Base-by-base conservation (phyloP, 2,888 invertebrate species). In the Pogonocherus hispidulus region DNA sequence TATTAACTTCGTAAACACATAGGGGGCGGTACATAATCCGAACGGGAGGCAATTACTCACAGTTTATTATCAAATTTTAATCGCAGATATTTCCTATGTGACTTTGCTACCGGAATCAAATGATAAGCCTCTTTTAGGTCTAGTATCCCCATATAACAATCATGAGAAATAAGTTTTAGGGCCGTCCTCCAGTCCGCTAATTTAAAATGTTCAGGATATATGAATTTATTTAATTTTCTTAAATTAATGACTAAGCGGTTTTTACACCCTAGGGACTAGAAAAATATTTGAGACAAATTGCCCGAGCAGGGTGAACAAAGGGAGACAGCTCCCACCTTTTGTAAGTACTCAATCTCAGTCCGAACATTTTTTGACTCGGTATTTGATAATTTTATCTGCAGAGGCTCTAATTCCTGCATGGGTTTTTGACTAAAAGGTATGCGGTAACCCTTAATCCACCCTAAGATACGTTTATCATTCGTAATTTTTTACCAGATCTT, bases 71-170 rank as follows among this genome's bases (percentile, higher is more conserved):
- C 19, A 35, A 54, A 54, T 35, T 18, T 32, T 37, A 55, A 55
- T 20, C 55, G 35, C 37, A 55, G 37, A 55, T 41, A 55, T 37
- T 55, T 55, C 14, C 55, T 35, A 55, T 55, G 55, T 19, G 37
- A 55, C 6, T 19, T 55, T 1, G 55, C 55, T 19, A 55, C 37
- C 11, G 55, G 41, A 19, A 55, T 18, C 37, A 55, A 11, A 55
- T 37, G 37, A 55, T 55, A 55, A 20, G 22, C 55, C 37, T 54
- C 54, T 16, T 54, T 54, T n/a, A 54, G 52, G 27, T 54, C 54
- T 18, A 54, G n/a, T 19, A 23, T n/a, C 37, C 55, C 54, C 54
- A 54, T 54, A 18, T 32, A 54, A 35, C 19, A 54, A 14, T 18
- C 54, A 18, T 14, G 54, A 16, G 35, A 32, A 18, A 54, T 37